Conservation (phyloP, 2,113 vertebrate species). For the Eudyptes chrysolophus region DNA sequence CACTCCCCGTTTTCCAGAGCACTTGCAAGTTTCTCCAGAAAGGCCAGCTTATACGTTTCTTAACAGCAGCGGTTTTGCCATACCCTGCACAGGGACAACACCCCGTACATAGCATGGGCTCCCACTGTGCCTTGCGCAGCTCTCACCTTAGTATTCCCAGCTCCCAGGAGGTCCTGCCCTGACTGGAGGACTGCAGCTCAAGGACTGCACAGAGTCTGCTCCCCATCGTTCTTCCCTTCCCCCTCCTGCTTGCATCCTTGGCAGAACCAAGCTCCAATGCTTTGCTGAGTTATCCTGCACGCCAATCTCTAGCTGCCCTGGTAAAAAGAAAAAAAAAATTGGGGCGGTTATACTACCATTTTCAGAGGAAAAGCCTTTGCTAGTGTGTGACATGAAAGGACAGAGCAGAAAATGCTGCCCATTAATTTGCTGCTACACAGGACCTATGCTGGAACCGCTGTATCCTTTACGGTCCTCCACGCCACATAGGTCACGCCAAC, state of each 20-base stretch:
- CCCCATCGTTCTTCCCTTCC: background rate
- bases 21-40: no score
- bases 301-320: background rate
- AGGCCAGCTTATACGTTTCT: no score
- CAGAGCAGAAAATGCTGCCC: background rate
- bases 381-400: background rate
- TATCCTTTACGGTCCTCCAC: background rate
- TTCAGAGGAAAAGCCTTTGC: background rate
- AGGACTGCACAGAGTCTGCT: background rate
- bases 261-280: background rate
- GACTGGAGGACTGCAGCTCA: background rate
- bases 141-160: background rate
- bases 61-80: no score
- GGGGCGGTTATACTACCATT: background rate
- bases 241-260: background rate
- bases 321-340: background rate
- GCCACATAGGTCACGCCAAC: background rate
- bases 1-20: no score
- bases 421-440: background rate
- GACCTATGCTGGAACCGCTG: background rate
- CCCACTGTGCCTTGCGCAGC: no score
- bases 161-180: background rate
- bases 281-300: background rate
- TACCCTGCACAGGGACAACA: no score
- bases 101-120: no score